Conservation (phyloP, 92 coral and sea anemone species). For the Chrysogorgia sp. region DNA sequence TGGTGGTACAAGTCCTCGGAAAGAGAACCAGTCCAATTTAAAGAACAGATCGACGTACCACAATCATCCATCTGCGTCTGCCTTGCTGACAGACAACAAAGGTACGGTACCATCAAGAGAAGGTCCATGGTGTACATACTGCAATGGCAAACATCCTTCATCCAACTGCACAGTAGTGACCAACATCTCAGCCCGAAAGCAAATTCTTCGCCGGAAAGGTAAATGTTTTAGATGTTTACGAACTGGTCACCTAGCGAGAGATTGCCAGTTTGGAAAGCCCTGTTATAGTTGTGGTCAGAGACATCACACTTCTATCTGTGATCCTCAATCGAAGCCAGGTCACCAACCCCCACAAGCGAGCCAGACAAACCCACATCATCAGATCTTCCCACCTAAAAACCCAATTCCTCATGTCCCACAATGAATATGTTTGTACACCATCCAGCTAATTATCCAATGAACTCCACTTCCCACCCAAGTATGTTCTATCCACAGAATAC, state of each 20-base stretch:
- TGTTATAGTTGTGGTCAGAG: conserved; percentile 26
- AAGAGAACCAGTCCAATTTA: background rate
- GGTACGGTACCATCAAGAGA: background rate
- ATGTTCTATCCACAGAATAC: conserved; percentile 1
- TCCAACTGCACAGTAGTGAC: conserved; percentile 17
- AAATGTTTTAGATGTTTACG: conserved; percentile 26
- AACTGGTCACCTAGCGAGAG: conserved; percentile 15
- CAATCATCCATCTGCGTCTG: conserved; percentile 2
- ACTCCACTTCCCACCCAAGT: background rate
- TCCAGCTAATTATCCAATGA: background rate
- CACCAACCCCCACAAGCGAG: background rate
- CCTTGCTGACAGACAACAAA: conserved; percentile 20
- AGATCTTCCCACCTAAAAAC: background rate
- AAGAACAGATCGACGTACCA: background rate
- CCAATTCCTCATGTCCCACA: conserved; percentile 7
- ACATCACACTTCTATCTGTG: conserved; percentile 30
- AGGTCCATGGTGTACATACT: conserved; percentile 29
- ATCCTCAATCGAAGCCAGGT: background rate
- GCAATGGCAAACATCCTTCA: conserved; percentile 24
- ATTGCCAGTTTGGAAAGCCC: conserved; percentile 17
- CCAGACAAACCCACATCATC: conserved; percentile 9
- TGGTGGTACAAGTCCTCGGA: conserved; percentile 3
- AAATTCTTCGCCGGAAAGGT: too few relatives aligned
- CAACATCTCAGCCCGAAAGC: conserved; percentile 14
- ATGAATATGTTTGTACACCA: conserved; percentile 29